Base-by-base conservation (phyloP, 2,797 vertebrate species). In the Adelosebastes latens region DNA sequence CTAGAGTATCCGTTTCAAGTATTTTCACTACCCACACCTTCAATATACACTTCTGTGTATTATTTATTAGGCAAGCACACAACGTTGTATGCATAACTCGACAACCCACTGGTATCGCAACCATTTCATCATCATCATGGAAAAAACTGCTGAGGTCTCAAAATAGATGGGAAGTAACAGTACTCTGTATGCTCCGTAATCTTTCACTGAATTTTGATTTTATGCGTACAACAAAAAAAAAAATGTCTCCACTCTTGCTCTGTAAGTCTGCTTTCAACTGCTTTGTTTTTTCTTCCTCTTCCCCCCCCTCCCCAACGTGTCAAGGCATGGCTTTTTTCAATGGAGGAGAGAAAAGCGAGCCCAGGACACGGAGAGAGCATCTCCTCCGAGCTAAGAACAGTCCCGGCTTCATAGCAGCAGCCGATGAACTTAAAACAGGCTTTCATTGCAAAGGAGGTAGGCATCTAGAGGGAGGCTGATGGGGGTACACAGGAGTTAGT, bases 401-500 rank as follows among this genome's bases (percentile, higher is more conserved):
- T 49, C 75, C 32, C 14, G 1, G 58, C 72, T 75, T 89, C 46
- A 67, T 8, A 32, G 72, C 56, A 71, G 63, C 77, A 71, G 63
- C 77, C 53, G 8, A 67, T 69, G 53, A 62, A 91, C 86, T 86
- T 88, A 94, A 83, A 87, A 83, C 61, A 76, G 72, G 79, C 83
- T 79, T 88, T 92, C 90, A 91, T 90, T 87, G 91, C 94, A 95
- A 93, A 97, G 96, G 96, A 97, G 97, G 97, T 97, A 96, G 97
- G 95, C 87, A 49, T 91, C 79, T 72, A 83, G 31, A 81, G 39
- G 46, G 72, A 77, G 79, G 82, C 76, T 66, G 36, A 39, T 39
- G 70, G 58, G 81, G 77, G n/a, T 78, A 82, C 75, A 79, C 34
- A 46, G 69, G 61, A 55, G 70, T 82, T 46, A 61, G 73, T 79